Percentiles rank a stretch among this genome's conserved stretches.
Conservation (phyloP, 2,888 invertebrate species). For the Tachina grossa region DNA sequence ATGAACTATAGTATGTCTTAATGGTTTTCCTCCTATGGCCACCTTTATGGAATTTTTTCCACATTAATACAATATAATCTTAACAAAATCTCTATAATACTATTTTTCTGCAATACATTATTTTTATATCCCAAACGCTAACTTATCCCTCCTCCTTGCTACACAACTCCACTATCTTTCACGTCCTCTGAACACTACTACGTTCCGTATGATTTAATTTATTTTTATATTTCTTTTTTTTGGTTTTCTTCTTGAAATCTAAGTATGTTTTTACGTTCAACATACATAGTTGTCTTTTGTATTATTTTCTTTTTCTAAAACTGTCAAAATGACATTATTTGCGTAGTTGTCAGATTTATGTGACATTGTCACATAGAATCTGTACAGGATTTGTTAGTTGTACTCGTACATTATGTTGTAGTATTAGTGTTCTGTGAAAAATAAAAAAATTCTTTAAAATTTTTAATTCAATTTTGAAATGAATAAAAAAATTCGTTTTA, state of each 20-base stretch:
- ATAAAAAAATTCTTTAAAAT: constrained; percentile 36
- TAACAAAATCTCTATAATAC: constrained; percentile 35
- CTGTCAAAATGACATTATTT: constrained; percentile 72
- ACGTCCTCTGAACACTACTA: neutral
- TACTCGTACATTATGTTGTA: constrained; percentile 7
- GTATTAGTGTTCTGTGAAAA: constrained; percentile 19
- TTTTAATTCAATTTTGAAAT: constrained; percentile 10
- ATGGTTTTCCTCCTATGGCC: neutral
- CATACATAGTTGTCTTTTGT: constrained; percentile 13
- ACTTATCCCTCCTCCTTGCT: neutral
- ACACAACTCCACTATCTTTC: neutral
- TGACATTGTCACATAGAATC: constrained; percentile 69
- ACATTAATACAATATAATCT: constrained; percentile 15
- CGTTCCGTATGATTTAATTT: constrained; percentile 25
- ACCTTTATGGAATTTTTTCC: neutral
- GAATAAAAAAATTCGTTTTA: constrained; percentile 15
- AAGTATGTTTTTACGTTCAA: constrained; percentile 39
- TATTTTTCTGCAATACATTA: constrained; percentile 17
- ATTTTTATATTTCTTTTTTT: constrained; percentile 41
- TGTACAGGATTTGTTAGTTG: constrained; percentile 66
- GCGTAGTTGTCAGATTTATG: constrained; percentile 75
- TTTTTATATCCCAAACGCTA: neutral
- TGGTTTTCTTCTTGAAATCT: constrained; percentile 9
- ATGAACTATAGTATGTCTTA: neutral
- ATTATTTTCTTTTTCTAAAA: constrained; percentile 33